Evolutionary conservation across 2,113 vertebrate genomes (phyloP).

Genomic region (Leptocoma aspasia): DNA sequence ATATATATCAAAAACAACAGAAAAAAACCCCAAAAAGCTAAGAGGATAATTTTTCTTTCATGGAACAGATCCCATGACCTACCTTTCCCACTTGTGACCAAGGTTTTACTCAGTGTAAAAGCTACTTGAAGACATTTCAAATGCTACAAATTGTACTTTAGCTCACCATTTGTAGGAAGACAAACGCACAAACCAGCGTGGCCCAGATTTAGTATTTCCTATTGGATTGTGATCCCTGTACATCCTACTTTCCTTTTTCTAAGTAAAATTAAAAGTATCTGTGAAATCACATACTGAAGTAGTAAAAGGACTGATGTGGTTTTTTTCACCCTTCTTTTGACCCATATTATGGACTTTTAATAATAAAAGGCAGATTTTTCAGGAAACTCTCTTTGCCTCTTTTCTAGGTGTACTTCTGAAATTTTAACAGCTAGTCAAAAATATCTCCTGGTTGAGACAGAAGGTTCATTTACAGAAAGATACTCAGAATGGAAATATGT

Average conservation of each 20-base stretch:
- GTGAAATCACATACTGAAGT: not conserved
- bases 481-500: accelerated
- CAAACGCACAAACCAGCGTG: not conserved
- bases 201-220: not conserved
- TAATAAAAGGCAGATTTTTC: not conserved
- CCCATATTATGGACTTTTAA: not conserved
- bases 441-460: not conserved
- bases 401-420: not conserved
- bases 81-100: not conserved
- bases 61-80: not conserved
- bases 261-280: not conserved
- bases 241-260: not conserved
- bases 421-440: not conserved
- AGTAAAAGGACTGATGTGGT: not conserved
- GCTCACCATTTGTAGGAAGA: not conserved
- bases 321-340: not conserved
- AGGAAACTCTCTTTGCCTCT: not conserved
- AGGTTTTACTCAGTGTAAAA: not conserved
- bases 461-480: not conserved
- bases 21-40: accelerated
- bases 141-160: not conserved
- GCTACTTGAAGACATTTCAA: not conserved
- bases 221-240: not conserved
- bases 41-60: not conserved
- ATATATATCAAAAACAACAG: not conserved